Evolutionary conservation across 2,797 vertebrate genomes (phyloP).

Genomic region (Odontamblyopus lacepedii): DNA sequence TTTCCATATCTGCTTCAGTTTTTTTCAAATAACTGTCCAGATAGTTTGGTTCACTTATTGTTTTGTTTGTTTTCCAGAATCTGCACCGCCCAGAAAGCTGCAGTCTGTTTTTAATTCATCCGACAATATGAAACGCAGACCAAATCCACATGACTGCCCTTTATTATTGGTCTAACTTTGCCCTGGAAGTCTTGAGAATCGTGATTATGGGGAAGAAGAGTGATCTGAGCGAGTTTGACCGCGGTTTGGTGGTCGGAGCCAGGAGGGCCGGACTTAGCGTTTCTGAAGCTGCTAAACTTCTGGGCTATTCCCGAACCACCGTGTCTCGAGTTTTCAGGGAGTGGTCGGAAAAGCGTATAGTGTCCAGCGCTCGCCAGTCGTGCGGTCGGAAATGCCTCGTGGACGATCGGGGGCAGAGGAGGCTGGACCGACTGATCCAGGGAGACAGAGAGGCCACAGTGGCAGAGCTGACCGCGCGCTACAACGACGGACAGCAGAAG

Average conservation of each 20-base stretch:
- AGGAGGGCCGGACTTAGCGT: background rate
- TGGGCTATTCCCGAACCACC: slow-evolving; percentile 3
- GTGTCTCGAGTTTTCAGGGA: slow-evolving; percentile 1
- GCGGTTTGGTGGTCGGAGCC: slow-evolving; percentile 1
- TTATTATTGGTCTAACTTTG: background rate
- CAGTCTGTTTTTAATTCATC: background rate
- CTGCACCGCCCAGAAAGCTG: background rate
- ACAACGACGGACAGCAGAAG: slow-evolving; percentile 2
- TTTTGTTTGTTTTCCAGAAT: background rate
- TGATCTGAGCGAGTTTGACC: background rate
- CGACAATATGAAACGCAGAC: background rate
- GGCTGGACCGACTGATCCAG: background rate
- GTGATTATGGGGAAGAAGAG: background rate
- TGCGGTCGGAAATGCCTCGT: background rate
- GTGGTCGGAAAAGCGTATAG: background rate
- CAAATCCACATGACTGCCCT: background rate
- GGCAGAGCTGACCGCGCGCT: background rate
- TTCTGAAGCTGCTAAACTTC: background rate
- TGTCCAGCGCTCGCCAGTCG: background rate
- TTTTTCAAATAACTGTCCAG: too few species aligned
- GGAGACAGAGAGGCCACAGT: background rate
- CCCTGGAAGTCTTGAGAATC: background rate
- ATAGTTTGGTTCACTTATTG: too few species aligned
- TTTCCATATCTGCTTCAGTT: too few species aligned
- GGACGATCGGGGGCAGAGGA: background rate